Evolutionary conservation across 2,888 invertebrate species (phyloP), one percentile per base, ranked within the genome.

Genomic region (Metalampra italica): DNA sequence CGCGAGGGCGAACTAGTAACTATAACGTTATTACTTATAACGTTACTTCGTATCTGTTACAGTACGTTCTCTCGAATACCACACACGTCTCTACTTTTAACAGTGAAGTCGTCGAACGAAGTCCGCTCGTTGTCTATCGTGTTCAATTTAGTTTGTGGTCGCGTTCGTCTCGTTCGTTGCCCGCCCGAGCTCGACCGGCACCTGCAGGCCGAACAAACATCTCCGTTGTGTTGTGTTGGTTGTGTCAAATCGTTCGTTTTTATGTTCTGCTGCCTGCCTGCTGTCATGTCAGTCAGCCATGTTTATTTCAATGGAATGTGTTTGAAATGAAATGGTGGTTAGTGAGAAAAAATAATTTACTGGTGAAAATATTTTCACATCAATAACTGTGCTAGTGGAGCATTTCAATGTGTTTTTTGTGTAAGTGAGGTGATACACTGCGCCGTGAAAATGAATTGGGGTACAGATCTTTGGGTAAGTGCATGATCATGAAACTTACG

Each of bases 391-490:
- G 78, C 63, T 73, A 74, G 86, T 84, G 87, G 75, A 75, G 73
- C 73, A 32, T 38, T 78, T 85, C 82, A 79, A 87, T 88, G 87
- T 83, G 82, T 82, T 82, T 78, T 68, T 72, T 75, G 83, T 86
- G 87, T 71, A 69, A 78, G 78, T 86, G 84, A 78, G 70, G 78
- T 78, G 80, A 81, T 71, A 66, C 70, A 71, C 70, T 71, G 22
- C 34, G 66, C 74, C 67, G 80, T 78, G 66, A 91, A 87, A 86
- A 91, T 92, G 91, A 92, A 92, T 87, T 92, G 92, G 92, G 92
- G 92, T 80, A 91, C 91, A 53, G 92, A 92, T 86, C 91, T 92
- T 81, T 92, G 92, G 92, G 92, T 92, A 84, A 91, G 92, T 90
- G 60, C 22, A 22, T 22, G 53, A 22, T 22, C 22, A 5, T 22